These are phyloP conservation scores for Periparus ater DNA, from an alignment of 2,797 vertebrate genomes.

Conservation along the genomic window DNA sequence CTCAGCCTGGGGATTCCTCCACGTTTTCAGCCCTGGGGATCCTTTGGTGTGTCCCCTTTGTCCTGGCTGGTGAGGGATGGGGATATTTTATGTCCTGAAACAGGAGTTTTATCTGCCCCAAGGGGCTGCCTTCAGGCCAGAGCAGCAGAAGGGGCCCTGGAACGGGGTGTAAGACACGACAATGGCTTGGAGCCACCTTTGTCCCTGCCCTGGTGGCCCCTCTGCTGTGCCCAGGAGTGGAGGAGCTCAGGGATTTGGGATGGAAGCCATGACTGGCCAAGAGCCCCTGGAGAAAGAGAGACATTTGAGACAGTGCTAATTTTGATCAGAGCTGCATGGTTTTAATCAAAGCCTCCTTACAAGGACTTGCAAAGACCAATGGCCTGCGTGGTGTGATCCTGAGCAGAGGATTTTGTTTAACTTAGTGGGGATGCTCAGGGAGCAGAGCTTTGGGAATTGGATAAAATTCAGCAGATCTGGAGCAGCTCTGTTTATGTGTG, in stretches of 20 bases:
- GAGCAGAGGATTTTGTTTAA: conserved; percentile 22
- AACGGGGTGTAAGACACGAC: not conserved
- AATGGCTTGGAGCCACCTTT: conserved; percentile 35
- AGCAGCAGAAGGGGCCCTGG: not conserved
- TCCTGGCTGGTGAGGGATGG: not conserved
- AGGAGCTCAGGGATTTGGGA: not conserved
- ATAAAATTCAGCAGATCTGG: not conserved
- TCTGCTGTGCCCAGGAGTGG: not conserved
- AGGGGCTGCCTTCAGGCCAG: conserved; percentile 11
- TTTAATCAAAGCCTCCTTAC: not conserved
- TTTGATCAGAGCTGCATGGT: not conserved
- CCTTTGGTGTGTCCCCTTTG: not conserved
- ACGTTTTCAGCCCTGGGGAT: not conserved
- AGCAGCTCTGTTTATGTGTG: not conserved
- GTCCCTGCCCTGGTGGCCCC: conserved; percentile 15
- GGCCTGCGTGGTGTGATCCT: not conserved
- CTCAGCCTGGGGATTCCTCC: not conserved
- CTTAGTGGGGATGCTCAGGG: not conserved
- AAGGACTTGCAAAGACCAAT: not conserved
- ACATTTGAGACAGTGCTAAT: not conserved
- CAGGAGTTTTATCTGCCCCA: not conserved
- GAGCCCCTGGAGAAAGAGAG: not conserved
- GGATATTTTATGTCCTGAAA: not conserved
- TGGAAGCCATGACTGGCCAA: not conserved
- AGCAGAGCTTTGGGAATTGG: conserved; percentile 6